Conservation (phyloP, 2,113 vertebrate species). For the Butastur rufipennis region DNA sequence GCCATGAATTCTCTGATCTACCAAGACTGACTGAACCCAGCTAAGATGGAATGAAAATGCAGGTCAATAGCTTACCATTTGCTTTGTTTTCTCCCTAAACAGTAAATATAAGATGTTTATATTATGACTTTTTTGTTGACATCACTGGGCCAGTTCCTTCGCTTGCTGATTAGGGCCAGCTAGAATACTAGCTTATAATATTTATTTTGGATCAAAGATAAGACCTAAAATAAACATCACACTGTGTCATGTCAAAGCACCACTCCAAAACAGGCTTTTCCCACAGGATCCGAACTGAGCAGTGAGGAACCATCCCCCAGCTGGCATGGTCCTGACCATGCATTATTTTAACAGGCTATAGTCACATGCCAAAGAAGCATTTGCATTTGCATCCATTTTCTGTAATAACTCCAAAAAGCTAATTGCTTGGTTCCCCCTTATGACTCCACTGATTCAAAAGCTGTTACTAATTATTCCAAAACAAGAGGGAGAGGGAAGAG, state of each 20-base stretch:
- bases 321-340: rapidly evolving
- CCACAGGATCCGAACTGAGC: neutral
- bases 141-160: neutral
- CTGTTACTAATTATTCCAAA: neutral
- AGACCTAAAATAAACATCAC: neutral
- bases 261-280: neutral
- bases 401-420: neutral
- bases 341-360: neutral
- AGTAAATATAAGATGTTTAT: neutral
- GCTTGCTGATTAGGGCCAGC: neutral
- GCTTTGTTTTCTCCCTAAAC: neutral
- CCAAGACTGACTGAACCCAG: neutral
- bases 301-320: neutral
- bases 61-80: neutral
- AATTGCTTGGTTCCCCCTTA: neutral
- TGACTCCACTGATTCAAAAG: neutral
- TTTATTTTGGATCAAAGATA: neutral
- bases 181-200: neutral
- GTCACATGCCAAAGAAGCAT: neutral
- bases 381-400: neutral
- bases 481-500: neutral
- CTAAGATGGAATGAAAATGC: neutral
- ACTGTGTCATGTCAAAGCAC: neutral
- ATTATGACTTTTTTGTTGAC: neutral
- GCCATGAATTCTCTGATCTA: neutral